Conservation (phyloP, 2,113 vertebrate genomes). For the Oceanodroma tethys region DNA sequence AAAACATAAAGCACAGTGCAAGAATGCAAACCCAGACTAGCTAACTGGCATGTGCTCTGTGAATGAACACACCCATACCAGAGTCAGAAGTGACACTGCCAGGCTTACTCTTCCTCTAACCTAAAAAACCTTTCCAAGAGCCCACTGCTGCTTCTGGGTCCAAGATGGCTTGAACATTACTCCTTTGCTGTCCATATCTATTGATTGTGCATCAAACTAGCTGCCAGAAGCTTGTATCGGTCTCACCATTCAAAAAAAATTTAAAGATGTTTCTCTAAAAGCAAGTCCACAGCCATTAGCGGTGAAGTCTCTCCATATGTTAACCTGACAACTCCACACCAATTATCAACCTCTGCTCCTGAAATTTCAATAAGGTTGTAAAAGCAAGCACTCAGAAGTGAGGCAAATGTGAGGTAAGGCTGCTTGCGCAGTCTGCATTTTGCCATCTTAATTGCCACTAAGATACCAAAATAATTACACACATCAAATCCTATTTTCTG, state of each 20-base stretch:
- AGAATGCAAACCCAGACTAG: background rate
- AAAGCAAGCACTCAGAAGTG: background rate
- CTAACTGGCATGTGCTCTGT: background rate
- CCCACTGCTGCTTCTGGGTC: background rate
- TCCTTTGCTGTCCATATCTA: background rate
- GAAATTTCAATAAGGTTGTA: background rate
- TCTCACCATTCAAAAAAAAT: background rate
- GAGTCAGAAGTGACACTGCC: background rate
- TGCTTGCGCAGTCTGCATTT: background rate
- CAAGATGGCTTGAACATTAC: background rate
- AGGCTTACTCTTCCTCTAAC: background rate
- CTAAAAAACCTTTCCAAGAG: background rate
- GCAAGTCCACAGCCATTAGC: background rate
- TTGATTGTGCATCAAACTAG: background rate
- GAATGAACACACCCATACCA: background rate
- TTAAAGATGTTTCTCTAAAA: background rate
- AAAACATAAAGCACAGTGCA: background rate
- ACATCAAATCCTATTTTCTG: background rate
- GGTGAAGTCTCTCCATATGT: background rate
- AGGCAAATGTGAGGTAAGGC: background rate
- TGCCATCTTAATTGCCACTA: background rate
- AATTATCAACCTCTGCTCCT: background rate
- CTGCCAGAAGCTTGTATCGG: background rate
- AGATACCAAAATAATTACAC: background rate
- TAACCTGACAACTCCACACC: background rate